Evolutionary conservation across 2,113 vertebrate genomes (phyloP), one percentile per base, ranked within the genome.

Genomic region (Chaenogobius annularis): DNA sequence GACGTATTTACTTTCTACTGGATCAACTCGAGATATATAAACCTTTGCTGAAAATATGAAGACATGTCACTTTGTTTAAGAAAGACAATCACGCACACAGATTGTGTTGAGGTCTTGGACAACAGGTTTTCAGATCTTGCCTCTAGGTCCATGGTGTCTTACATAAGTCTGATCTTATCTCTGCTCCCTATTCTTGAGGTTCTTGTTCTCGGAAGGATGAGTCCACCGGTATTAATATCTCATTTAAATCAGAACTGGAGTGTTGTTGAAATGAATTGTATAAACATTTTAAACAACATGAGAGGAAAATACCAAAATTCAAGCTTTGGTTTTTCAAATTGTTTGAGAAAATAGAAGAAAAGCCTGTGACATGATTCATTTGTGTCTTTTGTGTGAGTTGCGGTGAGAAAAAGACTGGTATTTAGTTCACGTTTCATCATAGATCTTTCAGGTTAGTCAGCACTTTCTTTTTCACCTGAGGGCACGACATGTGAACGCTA

Each of bases 81-180:
- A 12, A 50, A 14, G 0, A 35, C 19, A 50, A 50, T 54, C 50
- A 20, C 26, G 26, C 37, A 64, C 35, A n/a, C 58, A 22, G 43
- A 70, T 78, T 67, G 63, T 75, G 66, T 80, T 35, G 1, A 69
- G 68, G 52, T 22, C 68, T 63, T 70, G 31, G 20, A 69, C 43
- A 26, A 15, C 10, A 35, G 1, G 22, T 52, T 59, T 58, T 12
- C 9, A 20, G 59, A 67, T 71, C 47, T 12, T 11, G 10, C 23
- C 64, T 40, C 37, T 40, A 40, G 37, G 6, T 40, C 37, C 8
- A 40, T 40, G 26, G 37, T 40, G 37, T 40, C 37, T 40, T 40
- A 40, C 8, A 40, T 7, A 40, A 9, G 10, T n/a, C n/a, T 56
- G 26, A 58, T 68, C 48, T n/a, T 22, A 17, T 12, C 6, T 50